Conservation (phyloP, 2,797 vertebrate genomes). For the Natrix natrix region DNA sequence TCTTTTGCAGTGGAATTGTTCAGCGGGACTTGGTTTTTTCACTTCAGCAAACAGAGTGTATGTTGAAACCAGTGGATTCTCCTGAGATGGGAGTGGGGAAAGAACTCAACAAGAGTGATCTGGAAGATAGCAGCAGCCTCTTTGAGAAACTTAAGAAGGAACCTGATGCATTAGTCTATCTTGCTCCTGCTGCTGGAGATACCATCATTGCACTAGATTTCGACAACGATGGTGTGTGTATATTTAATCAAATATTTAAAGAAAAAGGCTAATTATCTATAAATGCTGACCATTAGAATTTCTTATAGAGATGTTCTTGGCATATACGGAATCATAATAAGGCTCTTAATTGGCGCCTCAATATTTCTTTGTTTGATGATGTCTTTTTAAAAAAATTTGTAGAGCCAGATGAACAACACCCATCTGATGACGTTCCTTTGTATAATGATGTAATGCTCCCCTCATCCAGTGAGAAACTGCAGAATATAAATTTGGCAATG, state of each 20-base stretch:
- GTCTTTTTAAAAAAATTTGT: constrained; percentile 57
- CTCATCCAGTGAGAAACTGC: constrained; percentile 83
- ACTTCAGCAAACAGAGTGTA: constrained; percentile 87
- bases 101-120: constrained; percentile 77
- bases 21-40: constrained; percentile 91
- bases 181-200: constrained; percentile 96
- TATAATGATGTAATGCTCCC: constrained; percentile 98
- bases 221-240: constrained; percentile 80
- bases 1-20: constrained; percentile 85
- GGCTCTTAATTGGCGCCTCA: constrained; percentile 31
- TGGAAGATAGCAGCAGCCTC: constrained; percentile 75
- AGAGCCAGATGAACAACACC: constrained; percentile 84
- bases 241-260: constrained; percentile 32
- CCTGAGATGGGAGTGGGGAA: constrained; percentile 81
- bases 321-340: constrained; percentile 53
- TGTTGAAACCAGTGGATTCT: constrained; percentile 75
- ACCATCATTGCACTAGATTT: constrained; percentile 90
- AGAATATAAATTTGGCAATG: constrained; percentile 78
- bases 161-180: constrained; percentile 86
- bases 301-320: background rate
- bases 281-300: background rate
- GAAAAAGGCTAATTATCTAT: background rate
- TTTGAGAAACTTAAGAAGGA: constrained; percentile 91
- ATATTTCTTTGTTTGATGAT: constrained; percentile 57
- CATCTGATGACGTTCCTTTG: constrained; percentile 85